These are phyloP conservation scores for Pristionchus arcanus DNA, from an alignment of 2,888 invertebrate genomes.

Conservation along the genomic window DNA sequence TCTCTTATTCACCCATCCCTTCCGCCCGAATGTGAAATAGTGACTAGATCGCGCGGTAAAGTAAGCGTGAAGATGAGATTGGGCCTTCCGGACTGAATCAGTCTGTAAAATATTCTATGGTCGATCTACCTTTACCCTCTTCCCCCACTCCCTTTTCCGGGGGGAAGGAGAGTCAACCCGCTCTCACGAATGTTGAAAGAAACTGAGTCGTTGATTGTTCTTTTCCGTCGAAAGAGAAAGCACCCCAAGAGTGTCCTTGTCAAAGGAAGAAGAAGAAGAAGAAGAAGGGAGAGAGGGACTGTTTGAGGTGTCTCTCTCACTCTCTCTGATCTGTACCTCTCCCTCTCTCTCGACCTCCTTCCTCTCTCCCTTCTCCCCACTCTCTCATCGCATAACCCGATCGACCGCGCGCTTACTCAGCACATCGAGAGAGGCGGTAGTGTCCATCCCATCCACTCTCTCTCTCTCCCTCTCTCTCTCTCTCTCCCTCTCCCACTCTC, in stretches of 20 bases:
- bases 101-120: no score
- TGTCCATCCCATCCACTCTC: slow-evolving; percentile 37
- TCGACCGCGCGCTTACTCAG: slow-evolving; percentile 56
- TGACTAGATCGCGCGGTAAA: no score
- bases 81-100: no score
- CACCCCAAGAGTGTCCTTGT: slow-evolving; percentile 24
- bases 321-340: slow-evolving; percentile 31
- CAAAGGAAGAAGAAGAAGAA: neutral
- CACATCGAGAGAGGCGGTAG: neutral
- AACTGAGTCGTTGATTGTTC: slow-evolving; percentile 37
- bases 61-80: no score
- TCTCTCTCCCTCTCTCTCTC: slow-evolving; percentile 2
- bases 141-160: neutral
- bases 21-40: no score
- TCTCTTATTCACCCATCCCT: neutral
- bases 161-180: neutral
- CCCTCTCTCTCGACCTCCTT: neutral
- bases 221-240: slow-evolving; percentile 24
- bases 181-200: neutral
- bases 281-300: neutral
- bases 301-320: slow-evolving; percentile 42
- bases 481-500: slow-evolving; percentile 6
- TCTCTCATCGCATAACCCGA: slow-evolving; percentile 34
- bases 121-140: no score
- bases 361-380: neutral